These are phyloP conservation scores for Autographa gamma DNA, from an alignment of 2,888 invertebrate genomes.

Conservation along the genomic window DNA sequence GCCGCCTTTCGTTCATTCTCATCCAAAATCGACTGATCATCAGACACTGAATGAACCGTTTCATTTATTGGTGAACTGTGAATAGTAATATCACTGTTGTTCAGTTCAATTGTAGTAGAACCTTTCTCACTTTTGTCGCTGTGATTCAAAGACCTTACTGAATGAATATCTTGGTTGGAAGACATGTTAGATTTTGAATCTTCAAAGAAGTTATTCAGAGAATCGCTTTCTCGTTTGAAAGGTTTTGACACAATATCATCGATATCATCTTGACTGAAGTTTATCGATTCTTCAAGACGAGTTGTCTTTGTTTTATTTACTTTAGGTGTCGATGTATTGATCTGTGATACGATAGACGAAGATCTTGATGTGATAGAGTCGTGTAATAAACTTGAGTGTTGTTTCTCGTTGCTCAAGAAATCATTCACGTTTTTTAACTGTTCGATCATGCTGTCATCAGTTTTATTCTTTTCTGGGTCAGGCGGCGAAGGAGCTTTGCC, in stretches of 20 bases:
- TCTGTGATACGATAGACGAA: constrained; percentile 65
- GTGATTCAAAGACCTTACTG: constrained; percentile 82
- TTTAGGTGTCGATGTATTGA: constrained; percentile 87
- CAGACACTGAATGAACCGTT: constrained; percentile 78
- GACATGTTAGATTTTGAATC: constrained; percentile 85
- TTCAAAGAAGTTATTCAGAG: constrained; percentile 83
- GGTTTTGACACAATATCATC: constrained; percentile 87
- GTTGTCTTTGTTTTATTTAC: constrained; percentile 78
- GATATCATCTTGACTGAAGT: constrained; percentile 86
- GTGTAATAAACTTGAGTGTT: constrained; percentile 79
- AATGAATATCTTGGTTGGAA: constrained; percentile 83
- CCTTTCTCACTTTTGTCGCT: constrained; percentile 87
- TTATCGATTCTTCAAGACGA: constrained; percentile 81
- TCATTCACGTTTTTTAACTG: constrained; percentile 80
- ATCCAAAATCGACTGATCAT: constrained; percentile 85
- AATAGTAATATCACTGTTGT: constrained; percentile 92
- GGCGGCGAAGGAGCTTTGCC: constrained; percentile 93
- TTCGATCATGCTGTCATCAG: constrained; percentile 84
- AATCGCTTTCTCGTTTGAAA: constrained; percentile 85
- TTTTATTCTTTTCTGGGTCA: constrained; percentile 84
- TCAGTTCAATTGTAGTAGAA: constrained; percentile 92
- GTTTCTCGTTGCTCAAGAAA: constrained; percentile 82
- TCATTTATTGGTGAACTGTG: constrained; percentile 91
- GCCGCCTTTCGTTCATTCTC: constrained; percentile 93
- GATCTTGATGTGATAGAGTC: constrained; percentile 70